A percentile compares a stretch with the other conserved stretches of the same genome.
phyloP scores from a whole-genome alignment of 1,140 invertebrate genomes.

The Helicoverpa zea region DNA sequence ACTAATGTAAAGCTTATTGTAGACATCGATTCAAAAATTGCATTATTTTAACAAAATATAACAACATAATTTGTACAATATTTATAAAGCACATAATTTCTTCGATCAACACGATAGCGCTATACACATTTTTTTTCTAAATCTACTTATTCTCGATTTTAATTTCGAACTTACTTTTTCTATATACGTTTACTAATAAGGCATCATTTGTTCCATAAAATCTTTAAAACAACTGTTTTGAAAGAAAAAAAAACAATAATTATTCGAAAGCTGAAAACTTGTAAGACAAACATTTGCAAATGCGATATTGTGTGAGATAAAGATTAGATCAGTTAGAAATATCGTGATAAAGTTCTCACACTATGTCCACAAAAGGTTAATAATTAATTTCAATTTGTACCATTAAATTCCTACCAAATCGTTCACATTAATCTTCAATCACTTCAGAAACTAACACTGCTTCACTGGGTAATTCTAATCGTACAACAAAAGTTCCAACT shows the following conservation, averaged over 20 bases:
- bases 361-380: neutral
- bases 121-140: too few relatives aligned
- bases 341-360: neutral
- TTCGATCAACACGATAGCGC: too few relatives aligned
- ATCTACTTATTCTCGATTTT: too few relatives aligned
- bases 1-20: too few relatives aligned
- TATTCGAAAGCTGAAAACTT: too few relatives aligned
- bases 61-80: conserved; percentile 6
- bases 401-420: neutral
- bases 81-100: neutral
- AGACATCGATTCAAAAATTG: neutral
- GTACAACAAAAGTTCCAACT: conserved; percentile 20
- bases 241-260: too few relatives aligned
- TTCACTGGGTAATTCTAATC: conserved; percentile 30
- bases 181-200: too few relatives aligned
- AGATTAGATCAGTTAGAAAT: neutral
- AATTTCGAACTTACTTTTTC: too few relatives aligned
- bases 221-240: too few relatives aligned
- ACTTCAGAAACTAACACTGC: conserved; percentile 28
- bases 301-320: neutral
- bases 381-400: conserved; percentile 6
- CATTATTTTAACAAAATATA: conserved; percentile 11
- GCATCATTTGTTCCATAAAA: too few relatives aligned
- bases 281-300: too few relatives aligned
- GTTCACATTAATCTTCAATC: conserved; percentile 3